Evolutionary conservation across 2,113 vertebrate genomes (phyloP).

Genomic region (Syrrhaptes paradoxus): DNA sequence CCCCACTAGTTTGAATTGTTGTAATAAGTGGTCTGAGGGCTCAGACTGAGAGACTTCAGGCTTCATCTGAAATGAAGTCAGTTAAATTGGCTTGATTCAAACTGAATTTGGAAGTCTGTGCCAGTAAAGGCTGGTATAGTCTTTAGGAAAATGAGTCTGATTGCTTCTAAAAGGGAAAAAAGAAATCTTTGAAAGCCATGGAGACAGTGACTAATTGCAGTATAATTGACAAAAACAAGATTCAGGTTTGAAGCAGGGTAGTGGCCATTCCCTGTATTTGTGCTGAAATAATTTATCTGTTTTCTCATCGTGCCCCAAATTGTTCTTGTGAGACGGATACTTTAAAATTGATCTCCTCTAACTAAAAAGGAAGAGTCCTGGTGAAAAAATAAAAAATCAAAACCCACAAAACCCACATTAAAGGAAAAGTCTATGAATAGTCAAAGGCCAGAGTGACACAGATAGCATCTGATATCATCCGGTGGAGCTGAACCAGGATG

Average conservation of each 20-base stretch:
- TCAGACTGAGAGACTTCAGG: neutral
- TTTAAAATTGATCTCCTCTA: neutral
- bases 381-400: neutral
- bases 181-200: neutral
- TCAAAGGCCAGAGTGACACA: neutral
- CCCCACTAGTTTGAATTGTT: neutral
- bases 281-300: neutral
- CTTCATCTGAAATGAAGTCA: neutral
- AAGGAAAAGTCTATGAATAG: neutral
- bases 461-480: neutral
- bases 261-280: neutral
- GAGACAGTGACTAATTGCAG: slow-evolving; percentile 23
- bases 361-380: neutral
- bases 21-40: neutral
- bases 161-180: slow-evolving; percentile 13
- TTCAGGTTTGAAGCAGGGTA: neutral
- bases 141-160: slow-evolving; percentile 19
- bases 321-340: neutral
- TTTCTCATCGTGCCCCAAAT: neutral
- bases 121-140: neutral
- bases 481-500: neutral
- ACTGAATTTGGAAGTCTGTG: neutral
- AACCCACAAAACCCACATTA: neutral
- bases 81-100: slow-evolving; percentile 10
- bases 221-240: neutral